A percentile compares a stretch with the other conserved stretches of the same genome.
Evolutionary conservation across 2,797 vertebrate species (phyloP).

Genomic region (Poecilia gillii): DNA sequence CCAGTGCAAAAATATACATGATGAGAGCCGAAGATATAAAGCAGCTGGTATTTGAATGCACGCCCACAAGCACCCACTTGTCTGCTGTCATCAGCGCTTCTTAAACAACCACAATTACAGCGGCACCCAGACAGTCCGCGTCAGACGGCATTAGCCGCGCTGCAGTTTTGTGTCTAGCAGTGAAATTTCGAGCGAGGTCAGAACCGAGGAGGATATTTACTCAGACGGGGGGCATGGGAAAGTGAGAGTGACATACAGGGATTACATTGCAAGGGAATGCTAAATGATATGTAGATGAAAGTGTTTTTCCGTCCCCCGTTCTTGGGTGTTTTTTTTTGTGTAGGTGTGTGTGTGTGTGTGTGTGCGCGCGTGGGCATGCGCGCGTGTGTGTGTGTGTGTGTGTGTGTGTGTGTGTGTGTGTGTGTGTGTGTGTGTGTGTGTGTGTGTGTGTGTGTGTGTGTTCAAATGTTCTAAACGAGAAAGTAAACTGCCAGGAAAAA

Average conservation of each 20-base stretch:
- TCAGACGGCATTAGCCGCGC: slow-evolving; percentile 41
- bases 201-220: slow-evolving; percentile 42
- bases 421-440: neutral
- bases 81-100: slow-evolving; percentile 26
- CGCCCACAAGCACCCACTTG: neutral
- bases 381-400: neutral
- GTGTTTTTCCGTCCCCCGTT: neutral
- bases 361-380: neutral
- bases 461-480: neutral
- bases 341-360: neutral
- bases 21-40: slow-evolving; percentile 1
- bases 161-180: slow-evolving; percentile 50
- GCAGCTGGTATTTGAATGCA: neutral
- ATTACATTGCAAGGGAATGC: slow-evolving; percentile 18
- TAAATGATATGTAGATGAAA: slow-evolving; percentile 2
- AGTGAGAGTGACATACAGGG: slow-evolving; percentile 18
- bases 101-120: slow-evolving; percentile 33
- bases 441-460: neutral
- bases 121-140: slow-evolving; percentile 48
- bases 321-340: neutral
- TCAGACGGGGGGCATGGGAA: slow-evolving; percentile 59
- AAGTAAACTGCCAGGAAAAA: neutral
- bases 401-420: neutral
- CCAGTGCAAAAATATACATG: neutral
- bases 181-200: slow-evolving; percentile 71